A percentile compares a stretch with the other conserved stretches of the same genome.
These are phyloP conservation scores for Lycopodina hypogea DNA, from an alignment of 37 sponge, comb jelly and placozoan species.

Conservation along the genomic window DNA sequence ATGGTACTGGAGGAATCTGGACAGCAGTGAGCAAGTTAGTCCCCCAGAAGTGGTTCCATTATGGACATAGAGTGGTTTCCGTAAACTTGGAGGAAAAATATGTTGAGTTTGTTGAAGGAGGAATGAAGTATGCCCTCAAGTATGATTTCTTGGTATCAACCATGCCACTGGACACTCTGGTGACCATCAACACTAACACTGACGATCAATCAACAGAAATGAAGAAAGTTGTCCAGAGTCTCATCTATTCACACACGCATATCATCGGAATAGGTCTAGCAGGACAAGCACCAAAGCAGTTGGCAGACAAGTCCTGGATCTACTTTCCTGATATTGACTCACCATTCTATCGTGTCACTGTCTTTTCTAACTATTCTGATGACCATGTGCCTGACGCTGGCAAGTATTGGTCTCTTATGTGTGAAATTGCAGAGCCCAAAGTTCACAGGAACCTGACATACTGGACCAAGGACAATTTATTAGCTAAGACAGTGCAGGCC, in stretches of 20 bases:
- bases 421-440: constrained; percentile 39
- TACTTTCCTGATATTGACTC: constrained; percentile 55
- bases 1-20: constrained; percentile 44
- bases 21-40: not conserved
- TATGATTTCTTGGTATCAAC: constrained; percentile 54
- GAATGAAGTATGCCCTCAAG: constrained; percentile 4
- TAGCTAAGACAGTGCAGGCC: constrained; percentile 10
- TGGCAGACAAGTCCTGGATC: constrained; percentile 51
- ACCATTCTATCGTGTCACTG: constrained; percentile 51
- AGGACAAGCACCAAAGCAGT: constrained; percentile 22
- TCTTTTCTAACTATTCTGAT: constrained; percentile 50
- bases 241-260: constrained; percentile 47
- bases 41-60: constrained; percentile 36
- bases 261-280: constrained; percentile 48
- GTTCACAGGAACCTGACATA: not conserved
- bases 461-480: constrained; percentile 13
- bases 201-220: not conserved
- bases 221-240: constrained; percentile 4
- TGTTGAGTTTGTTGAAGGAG: not conserved
- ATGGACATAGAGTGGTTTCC: constrained; percentile 2
- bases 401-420: constrained; percentile 51
- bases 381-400: constrained; percentile 41
- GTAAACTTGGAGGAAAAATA: constrained; percentile 5
- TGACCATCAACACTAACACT: constrained; percentile 8
- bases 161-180: constrained; percentile 20